These are phyloP conservation scores for Apotomis turbidana DNA, from an alignment of 2,888 invertebrate species.

Conservation along the genomic window DNA sequence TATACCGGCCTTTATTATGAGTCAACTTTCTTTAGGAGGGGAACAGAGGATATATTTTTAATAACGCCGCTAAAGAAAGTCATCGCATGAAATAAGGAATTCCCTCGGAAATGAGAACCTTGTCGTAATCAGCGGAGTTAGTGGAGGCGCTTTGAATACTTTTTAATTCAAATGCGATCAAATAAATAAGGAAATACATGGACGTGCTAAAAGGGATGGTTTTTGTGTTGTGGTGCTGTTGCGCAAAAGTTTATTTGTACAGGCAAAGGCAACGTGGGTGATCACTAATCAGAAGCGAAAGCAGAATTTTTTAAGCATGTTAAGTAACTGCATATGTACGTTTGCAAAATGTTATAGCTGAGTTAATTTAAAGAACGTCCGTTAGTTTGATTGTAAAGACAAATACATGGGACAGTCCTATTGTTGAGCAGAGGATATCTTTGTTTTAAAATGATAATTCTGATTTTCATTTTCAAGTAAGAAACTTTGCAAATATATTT, in stretches of 20 bases:
- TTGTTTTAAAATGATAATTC: too few relatives aligned
- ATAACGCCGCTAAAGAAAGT: constrained; percentile 78
- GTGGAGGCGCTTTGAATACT: constrained; percentile 44
- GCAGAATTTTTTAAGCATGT: too few relatives aligned
- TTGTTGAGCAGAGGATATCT: too few relatives aligned
- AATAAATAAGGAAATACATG: constrained; percentile 26
- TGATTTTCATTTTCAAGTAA: too few relatives aligned
- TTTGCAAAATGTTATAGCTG: too few relatives aligned
- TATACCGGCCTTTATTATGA: constrained; percentile 84
- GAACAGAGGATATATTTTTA: constrained; percentile 80
- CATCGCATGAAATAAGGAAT: constrained; percentile 60
- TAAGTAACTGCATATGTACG: too few relatives aligned
- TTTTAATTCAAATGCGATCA: constrained; percentile 32
- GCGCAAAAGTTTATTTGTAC: background rate
- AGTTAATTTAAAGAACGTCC: too few relatives aligned
- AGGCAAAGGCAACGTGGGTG: too few relatives aligned
- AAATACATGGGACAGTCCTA: too few relatives aligned
- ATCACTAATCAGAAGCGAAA: too few relatives aligned
- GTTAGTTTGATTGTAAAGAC: too few relatives aligned
- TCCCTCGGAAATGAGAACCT: constrained; percentile 56
- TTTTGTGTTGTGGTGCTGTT: background rate
- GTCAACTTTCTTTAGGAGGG: constrained; percentile 81
- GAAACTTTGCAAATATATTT: too few relatives aligned
- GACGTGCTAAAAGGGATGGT: background rate
- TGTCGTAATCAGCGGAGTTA: constrained; percentile 61